These are phyloP conservation scores for Phyllostomus discolor DNA, from an alignment of 2,113 vertebrate species.

Conservation along the genomic window DNA sequence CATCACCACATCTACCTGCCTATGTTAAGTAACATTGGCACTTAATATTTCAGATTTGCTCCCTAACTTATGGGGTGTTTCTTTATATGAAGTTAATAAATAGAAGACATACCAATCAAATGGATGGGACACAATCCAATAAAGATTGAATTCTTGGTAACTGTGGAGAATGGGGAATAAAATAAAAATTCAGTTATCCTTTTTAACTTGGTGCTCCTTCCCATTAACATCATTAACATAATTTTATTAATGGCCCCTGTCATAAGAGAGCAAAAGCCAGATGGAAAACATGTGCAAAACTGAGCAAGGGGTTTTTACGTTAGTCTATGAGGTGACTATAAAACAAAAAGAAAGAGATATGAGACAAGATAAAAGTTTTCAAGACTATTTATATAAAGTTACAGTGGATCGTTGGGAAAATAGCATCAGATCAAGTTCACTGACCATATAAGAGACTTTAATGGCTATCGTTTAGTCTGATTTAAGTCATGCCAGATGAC, in stretches of 20 bases:
- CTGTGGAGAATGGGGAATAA: not conserved
- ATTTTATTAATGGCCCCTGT: not conserved
- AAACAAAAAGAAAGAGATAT: not conserved
- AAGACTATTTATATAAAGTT: constrained; percentile 31
- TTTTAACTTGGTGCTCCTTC: not conserved
- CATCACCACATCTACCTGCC: not conserved
- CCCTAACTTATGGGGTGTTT: not conserved
- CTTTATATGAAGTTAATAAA: not conserved
- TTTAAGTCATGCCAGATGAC: constrained; percentile 54
- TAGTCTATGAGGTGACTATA: not conserved
- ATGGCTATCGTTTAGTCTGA: constrained; percentile 47
- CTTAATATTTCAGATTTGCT: not conserved
- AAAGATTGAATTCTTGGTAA: not conserved
- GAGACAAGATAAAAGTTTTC: not conserved
- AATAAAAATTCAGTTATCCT: not conserved
- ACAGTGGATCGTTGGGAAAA: constrained; percentile 55
- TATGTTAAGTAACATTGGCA: not conserved
- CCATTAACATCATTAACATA: not conserved
- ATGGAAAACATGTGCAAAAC: not conserved
- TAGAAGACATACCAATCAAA: not conserved
- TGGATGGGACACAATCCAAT: not conserved
- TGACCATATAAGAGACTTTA: constrained; percentile 9
- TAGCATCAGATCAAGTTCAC: constrained; percentile 47
- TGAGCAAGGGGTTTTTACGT: not conserved
- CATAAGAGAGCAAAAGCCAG: not conserved